Conservation (phyloP, 1,140 invertebrate species). For the Mycetomoellerius zeteki region DNA sequence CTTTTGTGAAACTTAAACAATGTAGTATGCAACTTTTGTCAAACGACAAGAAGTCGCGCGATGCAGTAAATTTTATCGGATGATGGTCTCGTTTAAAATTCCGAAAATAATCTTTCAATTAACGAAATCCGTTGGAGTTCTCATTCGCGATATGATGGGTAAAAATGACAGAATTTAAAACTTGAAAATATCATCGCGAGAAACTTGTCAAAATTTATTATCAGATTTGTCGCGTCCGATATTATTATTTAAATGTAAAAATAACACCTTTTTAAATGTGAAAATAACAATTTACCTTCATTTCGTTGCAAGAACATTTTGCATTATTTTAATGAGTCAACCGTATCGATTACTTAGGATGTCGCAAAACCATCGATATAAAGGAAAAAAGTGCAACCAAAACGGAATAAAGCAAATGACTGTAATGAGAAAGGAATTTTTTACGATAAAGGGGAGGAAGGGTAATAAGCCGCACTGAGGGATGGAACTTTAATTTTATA, state of each 20-base stretch:
- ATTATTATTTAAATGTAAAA: not conserved
- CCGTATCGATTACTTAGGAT: not conserved
- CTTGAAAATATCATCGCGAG: not conserved
- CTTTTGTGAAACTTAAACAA: conserved; percentile 74
- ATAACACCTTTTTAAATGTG: not conserved
- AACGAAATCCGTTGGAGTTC: conserved; percentile 56
- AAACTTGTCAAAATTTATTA: not conserved
- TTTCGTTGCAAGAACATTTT: not conserved
- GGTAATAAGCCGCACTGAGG: conserved; percentile 48
- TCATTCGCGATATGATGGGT: not conserved
- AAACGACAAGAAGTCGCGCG: conserved; percentile 40
- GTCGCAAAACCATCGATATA: not conserved
- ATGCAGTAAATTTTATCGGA: conserved; percentile 67
- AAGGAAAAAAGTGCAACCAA: conserved; percentile 8
- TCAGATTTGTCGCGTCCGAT: not conserved
- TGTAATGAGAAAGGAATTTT: conserved; percentile 57
- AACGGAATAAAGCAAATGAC: conserved; percentile 55
- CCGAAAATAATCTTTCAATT: conserved; percentile 64
- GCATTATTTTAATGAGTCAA: not conserved
- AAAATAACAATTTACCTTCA: not conserved
- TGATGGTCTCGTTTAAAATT: conserved; percentile 17
- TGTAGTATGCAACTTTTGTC: conserved; percentile 62
- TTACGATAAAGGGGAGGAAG: conserved; percentile 37
- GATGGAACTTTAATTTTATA: conserved; percentile 66
- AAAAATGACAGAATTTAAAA: not conserved